These are phyloP conservation scores for Caenorhabditis sp. DNA, from an alignment of 2,888 invertebrate species.

Conservation along the genomic window DNA sequence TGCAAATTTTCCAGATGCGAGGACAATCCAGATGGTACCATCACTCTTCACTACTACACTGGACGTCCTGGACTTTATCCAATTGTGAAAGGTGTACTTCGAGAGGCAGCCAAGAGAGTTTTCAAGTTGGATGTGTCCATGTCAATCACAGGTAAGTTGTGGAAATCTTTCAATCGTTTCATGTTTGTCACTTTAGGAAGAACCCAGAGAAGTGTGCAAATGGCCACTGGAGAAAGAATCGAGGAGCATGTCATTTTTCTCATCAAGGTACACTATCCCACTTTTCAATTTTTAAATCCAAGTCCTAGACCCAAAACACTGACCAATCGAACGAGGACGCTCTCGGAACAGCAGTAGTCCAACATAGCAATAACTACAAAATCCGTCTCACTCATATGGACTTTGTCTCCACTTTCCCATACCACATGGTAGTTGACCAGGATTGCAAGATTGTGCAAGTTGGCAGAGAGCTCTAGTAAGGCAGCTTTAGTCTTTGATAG, in stretches of 20 bases:
- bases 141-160: conserved; percentile 88
- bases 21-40: conserved; percentile 91
- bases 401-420: conserved; percentile 76
- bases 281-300: too few species aligned
- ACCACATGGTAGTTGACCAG: conserved; percentile 81
- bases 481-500: background rate
- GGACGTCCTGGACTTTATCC: conserved; percentile 94
- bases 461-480: conserved; percentile 80
- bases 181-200: conserved; percentile 84
- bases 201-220: conserved; percentile 86
- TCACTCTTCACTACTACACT: conserved; percentile 95
- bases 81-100: conserved; percentile 94
- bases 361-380: conserved; percentile 63
- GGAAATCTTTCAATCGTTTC: too few species aligned
- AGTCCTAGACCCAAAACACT: conserved; percentile 63
- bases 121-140: conserved; percentile 96
- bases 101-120: conserved; percentile 95
- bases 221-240: conserved; percentile 74
- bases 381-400: conserved; percentile 68
- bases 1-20: conserved; percentile 88
- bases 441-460: conserved; percentile 81
- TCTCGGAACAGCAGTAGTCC: conserved; percentile 58
- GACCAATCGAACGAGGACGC: conserved; percentile 67
- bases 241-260: conserved; percentile 81
- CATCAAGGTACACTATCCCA: conserved; percentile 70